Base-by-base conservation (phyloP, 2,888 invertebrate genomes). In the Balanococcus diminutus region DNA sequence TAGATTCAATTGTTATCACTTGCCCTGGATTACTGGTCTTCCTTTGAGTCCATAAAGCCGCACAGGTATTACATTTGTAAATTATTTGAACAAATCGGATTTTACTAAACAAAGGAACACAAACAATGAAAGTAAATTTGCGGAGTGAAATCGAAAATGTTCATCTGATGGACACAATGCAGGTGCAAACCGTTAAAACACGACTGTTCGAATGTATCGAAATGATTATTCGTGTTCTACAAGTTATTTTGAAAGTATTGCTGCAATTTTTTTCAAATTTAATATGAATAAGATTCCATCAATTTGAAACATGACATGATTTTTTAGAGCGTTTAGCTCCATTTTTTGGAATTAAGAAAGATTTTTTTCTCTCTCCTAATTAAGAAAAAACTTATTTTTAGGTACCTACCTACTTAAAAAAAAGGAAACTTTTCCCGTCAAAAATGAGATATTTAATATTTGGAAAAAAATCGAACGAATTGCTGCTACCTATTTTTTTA, bases 1-100 rank as follows among this genome's bases (percentile, higher is more conserved):
- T 5, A 36, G 4, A 79, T 79, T 79, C 75, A 79, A 79, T 79
- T 79, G 75, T 79, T 79, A 36, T 19, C 14, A 31, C 16, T 67
- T 19, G 75, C 19, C 75, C 75, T 79, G 75, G 75, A 36, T 79
- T 28, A 31, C 8, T n/a, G n/a, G n/a, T 79, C 75, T 79, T 79
- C 36, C 75, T 79, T 79, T 79, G 75, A 79, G 36, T 19, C 3
- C 8, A 19, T 36, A 79, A 36, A 79, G 36, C 75, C 75, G 75
- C 36, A 19, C 75, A 3, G 75, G 28, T 79, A 79, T 79, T 79
- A 79, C 75, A 36, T 79, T 79, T 36, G 75, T 79, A 79, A 79
- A 79, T 79, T 79, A 79, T 79, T 79, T 79, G 36, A 79, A 79
- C 75, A 79, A 79, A 79, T 79, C 75, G 32, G 19, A 79, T 79